phyloP scores from a whole-genome alignment of 2,888 invertebrate species.

The Caprella mutica region DNA sequence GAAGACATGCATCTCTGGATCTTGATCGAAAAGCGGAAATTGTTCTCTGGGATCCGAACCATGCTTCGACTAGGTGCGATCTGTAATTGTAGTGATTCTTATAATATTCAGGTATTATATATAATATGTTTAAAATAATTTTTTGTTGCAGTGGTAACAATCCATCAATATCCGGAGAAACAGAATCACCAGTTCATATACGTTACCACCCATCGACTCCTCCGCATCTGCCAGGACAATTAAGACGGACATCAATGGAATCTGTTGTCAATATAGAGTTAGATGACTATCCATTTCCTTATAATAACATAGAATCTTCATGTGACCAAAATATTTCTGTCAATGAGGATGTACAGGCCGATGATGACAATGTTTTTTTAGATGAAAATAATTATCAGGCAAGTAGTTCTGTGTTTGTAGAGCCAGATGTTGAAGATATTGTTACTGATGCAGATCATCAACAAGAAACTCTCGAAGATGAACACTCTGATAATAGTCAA shows the following conservation, averaged over 20 bases:
- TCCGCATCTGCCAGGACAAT: neutral
- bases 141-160: too few relatives aligned
- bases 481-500: neutral
- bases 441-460: neutral
- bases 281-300: too few relatives aligned
- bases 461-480: neutral
- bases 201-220: conserved; percentile 6
- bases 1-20: conserved; percentile 29
- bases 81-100: neutral
- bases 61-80: neutral
- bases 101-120: neutral
- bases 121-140: neutral
- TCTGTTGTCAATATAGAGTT: too few relatives aligned
- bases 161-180: too few relatives aligned
- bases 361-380: neutral
- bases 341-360: neutral
- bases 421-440: neutral
- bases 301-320: too few relatives aligned
- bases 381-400: too few relatives aligned
- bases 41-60: conserved; percentile 28
- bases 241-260: neutral
- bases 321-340: too few relatives aligned
- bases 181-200: neutral
- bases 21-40: conserved; percentile 23
- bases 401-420: neutral